Conservation (phyloP, 1,140 invertebrate genomes). For the Eupeodes corollae region DNA sequence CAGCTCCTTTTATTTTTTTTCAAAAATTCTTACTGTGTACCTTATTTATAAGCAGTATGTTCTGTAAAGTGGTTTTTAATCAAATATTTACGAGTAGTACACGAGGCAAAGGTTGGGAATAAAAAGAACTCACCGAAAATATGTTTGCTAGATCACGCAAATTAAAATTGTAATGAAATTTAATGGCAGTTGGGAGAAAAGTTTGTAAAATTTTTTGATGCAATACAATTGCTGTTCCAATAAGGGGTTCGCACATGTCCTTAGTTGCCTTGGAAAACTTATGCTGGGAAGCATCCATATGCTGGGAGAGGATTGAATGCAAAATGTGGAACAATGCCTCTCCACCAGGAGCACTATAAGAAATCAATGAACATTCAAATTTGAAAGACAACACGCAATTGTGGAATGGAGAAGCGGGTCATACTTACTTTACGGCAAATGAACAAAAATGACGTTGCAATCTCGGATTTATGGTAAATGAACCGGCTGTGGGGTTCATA, state of each 20-base stretch:
- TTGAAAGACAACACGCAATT: not conserved
- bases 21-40: too few relatives aligned
- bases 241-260: conserved; percentile 48
- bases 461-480: conserved; percentile 83
- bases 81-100: too few relatives aligned
- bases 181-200: conserved; percentile 84
- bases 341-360: conserved; percentile 64
- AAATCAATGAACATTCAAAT: not conserved
- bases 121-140: conserved; percentile 57
- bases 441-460: conserved; percentile 87
- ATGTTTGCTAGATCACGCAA: conserved; percentile 85
- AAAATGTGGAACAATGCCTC: conserved; percentile 79
- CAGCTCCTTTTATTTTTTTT: not conserved
- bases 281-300: conserved; percentile 51
- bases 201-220: conserved; percentile 63
- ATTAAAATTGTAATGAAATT: conserved; percentile 94
- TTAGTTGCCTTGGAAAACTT: conserved; percentile 39
- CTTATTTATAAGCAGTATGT: too few relatives aligned
- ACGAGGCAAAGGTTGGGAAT: not conserved
- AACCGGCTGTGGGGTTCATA: conserved; percentile 93
- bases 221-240: conserved; percentile 60
- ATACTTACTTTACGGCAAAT: conserved; percentile 67
- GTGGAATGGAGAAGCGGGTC: not conserved
- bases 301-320: conserved; percentile 66
- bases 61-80: too few relatives aligned